Evolutionary conservation across 2,113 vertebrate genomes (phyloP).

Genomic region (Anolis carolinensis): DNA sequence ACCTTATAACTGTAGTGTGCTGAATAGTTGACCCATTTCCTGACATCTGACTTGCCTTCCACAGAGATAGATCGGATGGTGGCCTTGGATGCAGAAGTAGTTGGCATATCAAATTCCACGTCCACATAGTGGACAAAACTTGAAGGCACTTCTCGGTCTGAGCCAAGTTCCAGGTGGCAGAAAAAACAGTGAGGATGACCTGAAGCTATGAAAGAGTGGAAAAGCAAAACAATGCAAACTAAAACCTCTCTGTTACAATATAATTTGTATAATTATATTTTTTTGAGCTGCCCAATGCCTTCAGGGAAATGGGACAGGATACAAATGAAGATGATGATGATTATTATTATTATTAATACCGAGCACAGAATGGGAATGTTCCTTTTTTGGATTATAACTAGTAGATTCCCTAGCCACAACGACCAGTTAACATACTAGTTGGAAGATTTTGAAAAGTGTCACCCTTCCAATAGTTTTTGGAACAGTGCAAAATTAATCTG

Average conservation of each 20-base stretch:
- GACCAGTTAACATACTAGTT: no score
- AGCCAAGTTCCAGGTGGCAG: constrained; percentile 89
- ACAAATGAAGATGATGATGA: no score
- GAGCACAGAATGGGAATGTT: no score
- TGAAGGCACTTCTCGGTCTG: constrained; percentile 87
- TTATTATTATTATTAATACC: no score
- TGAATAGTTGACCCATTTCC: constrained; percentile 90
- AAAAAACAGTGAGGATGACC: constrained; percentile 91
- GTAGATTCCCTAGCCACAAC: no score
- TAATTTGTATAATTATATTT: no score
- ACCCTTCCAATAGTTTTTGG: no score
- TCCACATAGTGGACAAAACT: constrained; percentile 79
- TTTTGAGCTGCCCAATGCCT: no score
- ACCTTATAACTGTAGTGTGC: constrained; percentile 91
- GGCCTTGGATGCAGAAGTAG: constrained; percentile 85
- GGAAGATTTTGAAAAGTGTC: no score
- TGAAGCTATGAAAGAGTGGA: constrained; percentile 71
- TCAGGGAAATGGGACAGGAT: no score
- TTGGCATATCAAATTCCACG: constrained; percentile 89
- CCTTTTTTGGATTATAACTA: no score
- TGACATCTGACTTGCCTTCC: constrained; percentile 79
- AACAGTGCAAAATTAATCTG: no score
- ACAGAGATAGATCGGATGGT: constrained; percentile 84
- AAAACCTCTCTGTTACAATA: constrained; percentile 12
- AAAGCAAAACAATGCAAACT: not conserved